These are phyloP conservation scores for Xiphorhynchus erythropygius DNA, from an alignment of 2,797 vertebrate genomes.

Conservation along the genomic window DNA sequence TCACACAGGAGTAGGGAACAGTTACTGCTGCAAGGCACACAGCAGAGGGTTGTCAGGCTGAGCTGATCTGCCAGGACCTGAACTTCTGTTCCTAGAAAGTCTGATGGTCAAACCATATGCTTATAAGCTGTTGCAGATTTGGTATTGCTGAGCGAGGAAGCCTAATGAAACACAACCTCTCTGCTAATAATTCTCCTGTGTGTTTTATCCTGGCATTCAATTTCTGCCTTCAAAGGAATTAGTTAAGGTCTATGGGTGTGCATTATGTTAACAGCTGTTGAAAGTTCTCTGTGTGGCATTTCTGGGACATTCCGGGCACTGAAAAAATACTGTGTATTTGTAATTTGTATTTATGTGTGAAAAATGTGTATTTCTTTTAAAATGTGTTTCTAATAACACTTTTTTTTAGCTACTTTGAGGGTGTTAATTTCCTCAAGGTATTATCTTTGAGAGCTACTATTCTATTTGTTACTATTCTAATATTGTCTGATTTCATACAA, in stretches of 20 bases:
- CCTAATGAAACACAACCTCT: not conserved
- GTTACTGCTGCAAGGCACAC: not conserved
- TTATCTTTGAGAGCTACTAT: not conserved
- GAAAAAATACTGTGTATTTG: not conserved
- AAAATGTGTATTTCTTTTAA: not conserved
- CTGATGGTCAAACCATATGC: conserved; percentile 11
- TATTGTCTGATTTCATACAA: not conserved
- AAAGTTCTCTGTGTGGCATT: not conserved
- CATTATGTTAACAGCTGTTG: not conserved
- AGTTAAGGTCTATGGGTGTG: not conserved
- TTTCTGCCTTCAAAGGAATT: not conserved
- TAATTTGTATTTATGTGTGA: not conserved
- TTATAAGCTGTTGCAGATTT: not conserved
- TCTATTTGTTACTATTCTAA: not conserved
- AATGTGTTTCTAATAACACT: not conserved
- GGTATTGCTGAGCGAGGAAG: not conserved
- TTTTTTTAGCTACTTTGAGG: not conserved
- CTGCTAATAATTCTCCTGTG: not conserved
- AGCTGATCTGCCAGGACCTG: not conserved
- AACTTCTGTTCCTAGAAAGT: not conserved
- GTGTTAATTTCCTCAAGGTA: not conserved
- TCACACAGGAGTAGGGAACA: not conserved
- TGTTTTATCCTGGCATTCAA: not conserved
- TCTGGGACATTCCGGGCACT: not conserved
- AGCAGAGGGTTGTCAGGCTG: conserved; percentile 14